These are phyloP conservation scores for Drosophila ohnishii DNA, from an alignment of 1,140 invertebrate species.

Conservation along the genomic window DNA sequence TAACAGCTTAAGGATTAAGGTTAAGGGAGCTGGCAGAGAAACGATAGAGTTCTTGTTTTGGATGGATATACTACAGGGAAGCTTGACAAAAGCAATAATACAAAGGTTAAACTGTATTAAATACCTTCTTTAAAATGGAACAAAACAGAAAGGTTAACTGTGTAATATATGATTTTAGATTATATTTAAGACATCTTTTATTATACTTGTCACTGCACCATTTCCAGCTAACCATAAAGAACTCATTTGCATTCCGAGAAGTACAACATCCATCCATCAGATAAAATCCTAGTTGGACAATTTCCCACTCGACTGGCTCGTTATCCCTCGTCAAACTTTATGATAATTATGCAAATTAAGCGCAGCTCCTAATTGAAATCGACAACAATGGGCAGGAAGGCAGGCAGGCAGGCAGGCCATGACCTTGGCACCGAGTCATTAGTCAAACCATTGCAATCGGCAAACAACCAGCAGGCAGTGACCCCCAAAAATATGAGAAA, in stretches of 20 bases:
- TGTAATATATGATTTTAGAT: background rate
- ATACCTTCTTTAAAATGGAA: background rate
- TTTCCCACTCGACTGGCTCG: constrained; percentile 53
- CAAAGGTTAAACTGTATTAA: background rate
- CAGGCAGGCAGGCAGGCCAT: constrained; percentile 12
- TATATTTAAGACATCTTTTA: background rate
- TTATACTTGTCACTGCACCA: background rate
- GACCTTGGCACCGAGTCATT: constrained; percentile 73
- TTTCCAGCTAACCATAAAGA: constrained; percentile 3
- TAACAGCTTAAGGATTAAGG: constrained; percentile 46
- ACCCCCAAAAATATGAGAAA: constrained; percentile 47
- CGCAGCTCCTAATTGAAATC: constrained; percentile 74
- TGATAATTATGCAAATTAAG: constrained; percentile 74
- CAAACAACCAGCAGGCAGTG: constrained; percentile 28
- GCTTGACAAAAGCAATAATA: background rate
- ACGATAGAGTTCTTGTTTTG: background rate
- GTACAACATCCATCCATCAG: constrained; percentile 34
- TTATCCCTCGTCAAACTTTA: constrained; percentile 74
- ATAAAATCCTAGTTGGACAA: constrained; percentile 40
- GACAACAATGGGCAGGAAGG: constrained; percentile 48
- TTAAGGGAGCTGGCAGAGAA: constrained; percentile 2
- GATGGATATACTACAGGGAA: background rate
- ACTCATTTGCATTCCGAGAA: constrained; percentile 31
- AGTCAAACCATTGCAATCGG: constrained; percentile 67
- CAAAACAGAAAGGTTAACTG: background rate